Evolutionary conservation across 2,888 invertebrate species (phyloP).

Genomic region (Iselma pallidipennis): DNA sequence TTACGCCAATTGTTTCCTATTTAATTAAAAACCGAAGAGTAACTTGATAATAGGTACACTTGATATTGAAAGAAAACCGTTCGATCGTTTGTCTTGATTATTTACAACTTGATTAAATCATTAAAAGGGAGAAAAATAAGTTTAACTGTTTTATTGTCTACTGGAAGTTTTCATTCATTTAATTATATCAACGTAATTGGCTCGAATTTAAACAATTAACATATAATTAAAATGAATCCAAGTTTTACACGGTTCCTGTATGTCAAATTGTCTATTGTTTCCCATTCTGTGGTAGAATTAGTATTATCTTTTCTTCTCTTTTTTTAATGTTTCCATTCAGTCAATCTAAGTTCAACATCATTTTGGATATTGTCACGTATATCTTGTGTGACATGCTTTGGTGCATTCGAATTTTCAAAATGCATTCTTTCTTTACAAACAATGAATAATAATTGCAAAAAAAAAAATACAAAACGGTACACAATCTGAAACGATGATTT

Average conservation of each 20-base stretch:
- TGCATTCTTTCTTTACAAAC: neutral
- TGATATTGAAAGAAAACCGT: neutral
- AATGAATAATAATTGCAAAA: slow-evolving; percentile 3
- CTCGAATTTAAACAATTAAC: neutral
- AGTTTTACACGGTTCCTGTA: neutral
- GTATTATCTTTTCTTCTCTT: neutral
- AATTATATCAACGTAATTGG: neutral
- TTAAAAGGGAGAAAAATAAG: neutral
- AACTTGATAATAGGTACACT: neutral
- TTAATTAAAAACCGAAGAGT: neutral
- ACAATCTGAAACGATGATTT: neutral
- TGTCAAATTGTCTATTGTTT: neutral
- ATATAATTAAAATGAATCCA: neutral
- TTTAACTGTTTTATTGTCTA: neutral
- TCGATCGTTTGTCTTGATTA: no score
- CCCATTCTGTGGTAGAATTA: neutral
- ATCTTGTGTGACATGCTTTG: neutral
- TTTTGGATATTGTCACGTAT: slow-evolving; percentile 4
- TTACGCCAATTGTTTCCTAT: neutral
- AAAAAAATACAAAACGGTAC: neutral
- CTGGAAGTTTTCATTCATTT: neutral
- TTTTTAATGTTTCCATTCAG: neutral
- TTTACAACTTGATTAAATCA: neutral
- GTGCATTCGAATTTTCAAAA: slow-evolving; percentile 1
- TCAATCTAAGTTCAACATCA: slow-evolving; percentile 1